phyloP scores from a whole-genome alignment of 2,888 invertebrate species.

The Hyppa rectilinea region DNA sequence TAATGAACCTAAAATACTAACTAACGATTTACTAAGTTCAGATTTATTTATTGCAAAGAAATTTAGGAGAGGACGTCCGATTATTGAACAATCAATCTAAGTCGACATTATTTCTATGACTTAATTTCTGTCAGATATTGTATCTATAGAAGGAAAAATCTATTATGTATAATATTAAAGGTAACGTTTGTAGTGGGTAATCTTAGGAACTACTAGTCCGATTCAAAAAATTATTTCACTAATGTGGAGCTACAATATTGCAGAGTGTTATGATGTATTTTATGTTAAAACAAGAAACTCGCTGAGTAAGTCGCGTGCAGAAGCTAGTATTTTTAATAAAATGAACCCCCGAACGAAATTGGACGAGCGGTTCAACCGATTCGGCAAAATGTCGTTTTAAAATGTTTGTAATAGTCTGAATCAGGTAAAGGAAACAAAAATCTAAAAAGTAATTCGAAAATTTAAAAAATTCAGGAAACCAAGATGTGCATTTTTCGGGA shows the following conservation, averaged over 20 bases:
- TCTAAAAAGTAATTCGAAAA: too few relatives aligned
- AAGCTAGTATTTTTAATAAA: too few relatives aligned
- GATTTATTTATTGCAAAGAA: conserved; percentile 21
- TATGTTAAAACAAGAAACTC: neutral
- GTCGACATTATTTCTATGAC: neutral
- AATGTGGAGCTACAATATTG: neutral
- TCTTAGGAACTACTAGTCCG: neutral
- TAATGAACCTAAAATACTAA: conserved; percentile 36
- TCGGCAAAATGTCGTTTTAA: too few relatives aligned
- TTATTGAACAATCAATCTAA: conserved; percentile 25
- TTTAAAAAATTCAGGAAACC: neutral
- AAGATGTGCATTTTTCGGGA: neutral
- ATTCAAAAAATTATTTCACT: neutral
- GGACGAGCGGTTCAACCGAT: too few relatives aligned
- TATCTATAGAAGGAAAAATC: neutral
- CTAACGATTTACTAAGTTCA: conserved; percentile 30
- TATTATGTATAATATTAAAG: too few relatives aligned
- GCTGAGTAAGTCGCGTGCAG: neutral
- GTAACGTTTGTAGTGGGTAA: too few relatives aligned
- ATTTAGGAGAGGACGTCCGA: neutral
- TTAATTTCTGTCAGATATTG: neutral
- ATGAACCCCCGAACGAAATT: too few relatives aligned
- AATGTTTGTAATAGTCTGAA: too few relatives aligned
- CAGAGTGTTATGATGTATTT: neutral
- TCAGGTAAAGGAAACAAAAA: too few relatives aligned